Evolutionary conservation across 2,888 invertebrate species (phyloP).

Genomic region (Icerya purchasi): DNA sequence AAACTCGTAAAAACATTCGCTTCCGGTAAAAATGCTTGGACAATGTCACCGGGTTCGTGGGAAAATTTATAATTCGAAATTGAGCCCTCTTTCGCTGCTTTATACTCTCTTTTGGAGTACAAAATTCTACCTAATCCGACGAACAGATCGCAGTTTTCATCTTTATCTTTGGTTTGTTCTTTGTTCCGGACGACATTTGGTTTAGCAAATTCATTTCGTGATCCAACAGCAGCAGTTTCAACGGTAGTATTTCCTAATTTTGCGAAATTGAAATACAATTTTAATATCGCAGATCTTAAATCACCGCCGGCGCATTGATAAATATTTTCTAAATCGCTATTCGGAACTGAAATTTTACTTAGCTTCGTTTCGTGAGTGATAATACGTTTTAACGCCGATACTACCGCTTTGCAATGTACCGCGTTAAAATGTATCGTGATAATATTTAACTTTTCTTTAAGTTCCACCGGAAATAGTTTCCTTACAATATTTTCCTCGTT

Average conservation of each 20-base stretch:
- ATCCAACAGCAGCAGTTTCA: not conserved
- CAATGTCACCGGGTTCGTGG: constrained; percentile 40
- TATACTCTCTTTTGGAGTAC: constrained; percentile 12
- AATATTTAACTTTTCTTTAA: constrained; percentile 10
- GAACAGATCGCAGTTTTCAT: constrained; percentile 12
- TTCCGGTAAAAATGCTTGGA: constrained; percentile 42
- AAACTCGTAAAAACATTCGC: constrained; percentile 43
- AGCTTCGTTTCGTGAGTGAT: constrained; percentile 11
- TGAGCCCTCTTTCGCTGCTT: not conserved
- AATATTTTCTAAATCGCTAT: constrained; percentile 11
- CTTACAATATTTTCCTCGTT: constrained; percentile 14
- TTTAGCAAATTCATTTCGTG: no score
- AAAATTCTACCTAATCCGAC: constrained; percentile 14
- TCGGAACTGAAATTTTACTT: not conserved
- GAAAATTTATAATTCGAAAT: constrained; percentile 27
- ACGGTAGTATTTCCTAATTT: constrained; percentile 6
- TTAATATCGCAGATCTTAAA: constrained; percentile 14
- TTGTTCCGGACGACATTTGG: no score
- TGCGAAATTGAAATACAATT: constrained; percentile 13
- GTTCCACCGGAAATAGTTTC: constrained; percentile 10
- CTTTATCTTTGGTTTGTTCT: constrained; percentile 2
- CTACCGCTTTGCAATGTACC: constrained; percentile 11
- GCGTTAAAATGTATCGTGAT: constrained; percentile 14
- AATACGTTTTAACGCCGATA: constrained; percentile 12
- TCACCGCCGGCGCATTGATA: constrained; percentile 14